Conservation (phyloP, 2,797 vertebrate genomes). For the Luscinia luscinia region DNA sequence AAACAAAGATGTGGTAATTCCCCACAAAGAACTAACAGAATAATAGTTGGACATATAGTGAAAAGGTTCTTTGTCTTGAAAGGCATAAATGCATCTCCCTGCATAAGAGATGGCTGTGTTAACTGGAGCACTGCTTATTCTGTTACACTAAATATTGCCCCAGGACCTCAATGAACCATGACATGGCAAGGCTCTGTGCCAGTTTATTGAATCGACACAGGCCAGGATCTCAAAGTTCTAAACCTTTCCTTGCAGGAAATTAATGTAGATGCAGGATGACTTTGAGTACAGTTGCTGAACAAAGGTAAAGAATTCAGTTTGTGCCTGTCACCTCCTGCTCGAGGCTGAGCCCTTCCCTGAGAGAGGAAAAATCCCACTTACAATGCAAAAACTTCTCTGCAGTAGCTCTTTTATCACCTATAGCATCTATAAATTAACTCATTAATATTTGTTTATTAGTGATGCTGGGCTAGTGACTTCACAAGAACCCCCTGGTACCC, state of each 20-base stretch:
- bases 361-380: background rate
- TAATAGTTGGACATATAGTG: background rate
- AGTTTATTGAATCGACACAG: background rate
- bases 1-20: conserved; percentile 9
- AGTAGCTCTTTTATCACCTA: background rate
- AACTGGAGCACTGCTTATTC: conserved; percentile 41
- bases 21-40: background rate
- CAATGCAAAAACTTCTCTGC: background rate
- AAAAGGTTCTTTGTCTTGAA: conserved; percentile 32
- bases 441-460: background rate
- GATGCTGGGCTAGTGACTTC: background rate
- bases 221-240: background rate
- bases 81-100: background rate
- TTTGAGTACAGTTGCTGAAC: background rate
- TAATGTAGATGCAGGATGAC: background rate
- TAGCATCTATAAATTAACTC: background rate
- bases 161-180: background rate
- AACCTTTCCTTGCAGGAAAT: background rate
- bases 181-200: background rate
- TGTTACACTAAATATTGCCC: conserved; percentile 33
- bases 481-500: background rate
- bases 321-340: background rate
- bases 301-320: background rate
- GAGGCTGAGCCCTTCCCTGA: background rate
- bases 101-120: background rate